Base-by-base conservation (phyloP, 2,888 invertebrate genomes). In the Drosophila nr. medialis region DNA sequence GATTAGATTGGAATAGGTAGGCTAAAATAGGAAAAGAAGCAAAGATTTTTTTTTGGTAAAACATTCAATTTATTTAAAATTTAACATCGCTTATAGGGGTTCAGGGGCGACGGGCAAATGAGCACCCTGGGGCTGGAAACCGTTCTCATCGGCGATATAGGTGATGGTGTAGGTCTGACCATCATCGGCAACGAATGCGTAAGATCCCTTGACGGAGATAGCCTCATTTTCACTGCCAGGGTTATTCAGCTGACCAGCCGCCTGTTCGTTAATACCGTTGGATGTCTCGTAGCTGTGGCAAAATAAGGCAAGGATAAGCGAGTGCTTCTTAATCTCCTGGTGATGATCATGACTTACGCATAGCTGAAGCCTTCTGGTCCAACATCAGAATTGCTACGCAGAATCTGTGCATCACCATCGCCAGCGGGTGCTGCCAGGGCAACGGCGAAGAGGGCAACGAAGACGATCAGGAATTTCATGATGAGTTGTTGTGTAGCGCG, bases 121-220 rank as follows among this genome's bases (percentile, higher is more conserved):
- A 27, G 92, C 93, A 27, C 94, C 94, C 85, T 91, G 79, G 15
- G 94, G 94, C 89, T 94, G 94, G 91, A 85, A 93, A 69, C 93
- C 93, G 65, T 92, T 92, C 84, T 91, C 90, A 76, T 93, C 92
- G 59, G 93, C 93, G 45, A 91, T 10, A 55, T 92, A 93, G 55
- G 8, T 94, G 62, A 96, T 94, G 0, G 92, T 92, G 90, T 95
- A 95, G 0, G 92, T 92, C 7, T 93, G 91, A 13, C 95, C 95
- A 81, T 95, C 95, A 54, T 93, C 93, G 13, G 90, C 95, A 0
- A 94, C 89, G 92, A 92, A 94, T 1, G 91, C 83, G 91, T 91
- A 92, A 0, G 76, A 61, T 21, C 92, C 92, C 0, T 5, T 10
- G 0, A 90, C 91, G 10, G 74, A 1, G 8, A 92, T 55, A 30